Conservation (phyloP, 1,140 invertebrate species). For the Eueides isabella region DNA sequence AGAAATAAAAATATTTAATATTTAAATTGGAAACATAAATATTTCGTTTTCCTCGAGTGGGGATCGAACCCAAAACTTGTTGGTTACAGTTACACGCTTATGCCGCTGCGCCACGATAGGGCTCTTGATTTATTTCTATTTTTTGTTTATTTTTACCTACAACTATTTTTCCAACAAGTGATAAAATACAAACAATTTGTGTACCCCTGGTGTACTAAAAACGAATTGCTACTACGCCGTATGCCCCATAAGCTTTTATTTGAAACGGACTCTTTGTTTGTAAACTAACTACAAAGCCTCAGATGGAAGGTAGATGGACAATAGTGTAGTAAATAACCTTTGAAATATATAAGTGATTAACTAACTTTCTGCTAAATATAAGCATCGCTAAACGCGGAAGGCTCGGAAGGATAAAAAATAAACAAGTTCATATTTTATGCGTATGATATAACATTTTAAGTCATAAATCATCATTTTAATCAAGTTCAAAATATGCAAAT, state of each 20-base stretch:
- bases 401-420: background rate
- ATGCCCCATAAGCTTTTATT: background rate
- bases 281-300: background rate
- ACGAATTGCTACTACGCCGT: background rate
- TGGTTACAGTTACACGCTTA: too few relatives aligned
- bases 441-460: background rate
- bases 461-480: background rate
- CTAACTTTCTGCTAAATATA: too few relatives aligned
- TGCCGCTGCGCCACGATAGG: too few relatives aligned
- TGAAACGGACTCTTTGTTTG: background rate
- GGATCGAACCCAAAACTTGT: too few relatives aligned
- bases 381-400: background rate
- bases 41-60: too few relatives aligned
- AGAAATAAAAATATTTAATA: too few relatives aligned
- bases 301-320: background rate
- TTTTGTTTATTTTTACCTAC: too few relatives aligned
- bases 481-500: background rate
- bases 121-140: too few relatives aligned
- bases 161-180: background rate
- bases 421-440: background rate
- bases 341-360: too few relatives aligned
- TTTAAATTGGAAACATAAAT: too few relatives aligned
- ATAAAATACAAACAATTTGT: background rate
- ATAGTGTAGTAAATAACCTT: too few relatives aligned
- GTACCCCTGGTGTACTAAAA: background rate